Evolutionary conservation across 1,140 invertebrate genomes (phyloP), one percentile per base, ranked within the genome.

Genomic region (Reticulitermes speratus): DNA sequence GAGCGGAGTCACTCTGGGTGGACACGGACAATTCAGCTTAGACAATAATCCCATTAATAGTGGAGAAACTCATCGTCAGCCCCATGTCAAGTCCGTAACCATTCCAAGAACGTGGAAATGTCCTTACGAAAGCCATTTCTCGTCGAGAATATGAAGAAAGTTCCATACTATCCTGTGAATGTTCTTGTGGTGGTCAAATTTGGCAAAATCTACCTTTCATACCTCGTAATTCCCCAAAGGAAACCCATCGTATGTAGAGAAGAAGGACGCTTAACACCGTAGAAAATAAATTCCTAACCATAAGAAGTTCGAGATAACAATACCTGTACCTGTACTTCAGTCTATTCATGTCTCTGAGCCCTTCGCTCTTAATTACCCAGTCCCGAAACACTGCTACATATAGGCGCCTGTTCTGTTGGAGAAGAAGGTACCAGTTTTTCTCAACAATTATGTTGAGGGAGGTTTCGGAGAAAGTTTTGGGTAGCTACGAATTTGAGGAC

Each of bases 61-160:
- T 38, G 38, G 38, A 94, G 16, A 25, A 48, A 12, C 19, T 38
- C 84, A 45, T 52, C 44, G 44, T 23, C 38, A 45, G 32, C 23
- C 84, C 84, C 44, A 32, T 48, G 32, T 32, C 11, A 69, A 55
- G 65, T 38, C 16, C n/a, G 6, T 38, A 38, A 38, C 84, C 84
- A 6, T 30, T 8, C 12, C n/a, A 84, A 94, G 88, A 90, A 91
- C 59, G n/a, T 84, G 44, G 69, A 86, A 21, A 45, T 84, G 30
- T 84, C 44, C 44, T 65, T 87, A 6, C 30, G 25, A 30, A 85
- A 87, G 38, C 87, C 87, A 23, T 55, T 44, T 32, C 82, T 85
- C 11, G 82, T 84, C 11, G 82, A 45, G 86, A 94, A 96, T 2
- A 94, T 95, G 88, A 95, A 94, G 87, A 52, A 52, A 69, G 59